Base-by-base conservation (phyloP, 1,140 invertebrate genomes). In the Triops longicaudatus region DNA sequence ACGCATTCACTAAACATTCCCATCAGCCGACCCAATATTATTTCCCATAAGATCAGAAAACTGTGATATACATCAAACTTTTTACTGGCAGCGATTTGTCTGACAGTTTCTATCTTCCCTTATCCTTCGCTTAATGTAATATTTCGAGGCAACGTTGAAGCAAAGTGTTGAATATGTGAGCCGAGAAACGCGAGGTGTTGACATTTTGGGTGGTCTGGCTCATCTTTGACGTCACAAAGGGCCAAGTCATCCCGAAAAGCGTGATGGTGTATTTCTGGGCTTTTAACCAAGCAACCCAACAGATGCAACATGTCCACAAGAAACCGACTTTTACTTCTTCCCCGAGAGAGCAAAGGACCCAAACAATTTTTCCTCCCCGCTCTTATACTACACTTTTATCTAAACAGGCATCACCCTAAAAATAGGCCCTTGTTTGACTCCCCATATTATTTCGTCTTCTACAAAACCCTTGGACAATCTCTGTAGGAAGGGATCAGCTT, bases 351-450 rank as follows among this genome's bases (percentile, higher is more conserved):
- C 50, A 63, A 63, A 63, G 50, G 50, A 63, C 50, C 50, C 50
- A 63, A 63, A 63, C 50, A 63, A 63, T 12, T 63, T 63, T 17
- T 63, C 50, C 50, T 14, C 22, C 22, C 50, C 50, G 50, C 14
- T 63, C 50, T 63, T 17, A 63, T 63, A 63, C 50, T 63, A 63
- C 50, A 63, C 17, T 63, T 63, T 63, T 63, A 63, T 63, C 50
- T 63, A 63, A 63, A 63, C 50, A 63, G 50, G 50, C 50, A 63
- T 63, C 50, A 63, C 50, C 50, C 50, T 63, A 63, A 63, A 63
- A 63, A 63, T 63, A 63, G 50, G 50, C 50, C 10, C 50, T 63
- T 63, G 50, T 63, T 63, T 63, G 50, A 63, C 10, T n/a, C 7
- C 50, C 50, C 22, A 63, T n/a, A 63, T 63, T 12, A 63, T 63